phyloP scores from a whole-genome alignment of 2,888 invertebrate genomes.

The Chloroclysta siterata region DNA sequence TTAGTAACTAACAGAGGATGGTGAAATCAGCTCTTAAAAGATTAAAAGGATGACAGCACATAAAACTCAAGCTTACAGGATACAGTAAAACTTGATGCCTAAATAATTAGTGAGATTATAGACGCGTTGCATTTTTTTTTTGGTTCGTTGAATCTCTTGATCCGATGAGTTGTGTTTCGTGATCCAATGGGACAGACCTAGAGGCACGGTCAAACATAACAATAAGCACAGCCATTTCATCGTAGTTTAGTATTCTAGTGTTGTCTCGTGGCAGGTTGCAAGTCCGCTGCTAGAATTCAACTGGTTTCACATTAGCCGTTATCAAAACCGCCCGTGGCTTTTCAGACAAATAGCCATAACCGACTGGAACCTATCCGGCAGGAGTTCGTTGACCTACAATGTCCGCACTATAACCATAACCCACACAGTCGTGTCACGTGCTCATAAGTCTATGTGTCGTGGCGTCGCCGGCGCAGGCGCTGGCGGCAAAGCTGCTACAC shows the following conservation, averaged over 20 bases:
- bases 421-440: neutral
- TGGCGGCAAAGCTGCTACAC: slow-evolving; percentile 24
- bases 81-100: too few relatives aligned
- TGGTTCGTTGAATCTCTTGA: too few relatives aligned
- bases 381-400: neutral
- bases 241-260: neutral
- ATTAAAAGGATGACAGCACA: too few relatives aligned
- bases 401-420: neutral
- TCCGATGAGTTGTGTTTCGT: too few relatives aligned
- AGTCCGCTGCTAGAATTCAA: neutral
- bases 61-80: too few relatives aligned
- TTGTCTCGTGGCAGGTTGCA: neutral
- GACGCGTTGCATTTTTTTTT: too few relatives aligned
- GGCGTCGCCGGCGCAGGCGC: slow-evolving; percentile 1
- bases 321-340: neutral
- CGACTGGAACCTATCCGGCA: neutral
- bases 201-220: neutral
- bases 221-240: neutral
- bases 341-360: too few relatives aligned
- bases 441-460: slow-evolving; percentile 21
- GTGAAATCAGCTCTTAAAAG: too few relatives aligned
- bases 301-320: neutral
- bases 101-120: too few relatives aligned
- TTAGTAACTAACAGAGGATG: too few relatives aligned
- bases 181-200: too few relatives aligned